Base-by-base conservation (phyloP, 2,113 vertebrate species). In the Erythrocebus patas region DNA sequence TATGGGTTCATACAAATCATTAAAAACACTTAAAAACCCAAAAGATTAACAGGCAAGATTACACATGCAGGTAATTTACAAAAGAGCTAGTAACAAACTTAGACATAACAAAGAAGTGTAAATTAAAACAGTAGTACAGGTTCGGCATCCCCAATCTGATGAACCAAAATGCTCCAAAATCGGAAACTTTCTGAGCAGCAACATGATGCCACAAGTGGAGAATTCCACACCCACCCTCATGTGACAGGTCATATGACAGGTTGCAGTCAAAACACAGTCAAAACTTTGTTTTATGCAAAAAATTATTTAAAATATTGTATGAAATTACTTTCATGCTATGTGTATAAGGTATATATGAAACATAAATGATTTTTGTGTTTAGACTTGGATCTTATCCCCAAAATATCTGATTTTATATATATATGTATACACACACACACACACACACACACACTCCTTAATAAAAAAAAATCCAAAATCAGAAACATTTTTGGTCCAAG, bases 1-100 rank as follows among this genome's bases (percentile, higher is more conserved):
- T 94, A 45, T 66, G 1, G 82, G 68, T 61, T 68, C 12, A 84
- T 70, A 35, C 6, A 93, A 89, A 84, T 80, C 86, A 66, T 45
- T 57, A 52, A 72, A 38, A 96, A 68, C 59, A 66, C 25, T 43
- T 95, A 61, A 93, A 59, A 75, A 5, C 55, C 20, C 38, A 43
- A n/a, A 83, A 96, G 59, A 89, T 91, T 93, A 93, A 93, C 27
- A 13, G 52, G 17, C 66, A 91, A 92, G 50, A 18, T 64, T 38
- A 75, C 35, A 94, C 18, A 35, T 72, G 73, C 6, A 72, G 20
- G 20, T 38, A 43, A 12, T 90, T 93, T 88, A 84, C 22, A 45
- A 87, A 95, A 89, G 50, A 70, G 14, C 18, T 59, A 75, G 8
- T 48, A 84, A 61, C 80, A 91, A 75, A 76, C 20, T 83, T 55